Base-by-base conservation (phyloP, 1,140 invertebrate species). In the Brachionus angularis region DNA sequence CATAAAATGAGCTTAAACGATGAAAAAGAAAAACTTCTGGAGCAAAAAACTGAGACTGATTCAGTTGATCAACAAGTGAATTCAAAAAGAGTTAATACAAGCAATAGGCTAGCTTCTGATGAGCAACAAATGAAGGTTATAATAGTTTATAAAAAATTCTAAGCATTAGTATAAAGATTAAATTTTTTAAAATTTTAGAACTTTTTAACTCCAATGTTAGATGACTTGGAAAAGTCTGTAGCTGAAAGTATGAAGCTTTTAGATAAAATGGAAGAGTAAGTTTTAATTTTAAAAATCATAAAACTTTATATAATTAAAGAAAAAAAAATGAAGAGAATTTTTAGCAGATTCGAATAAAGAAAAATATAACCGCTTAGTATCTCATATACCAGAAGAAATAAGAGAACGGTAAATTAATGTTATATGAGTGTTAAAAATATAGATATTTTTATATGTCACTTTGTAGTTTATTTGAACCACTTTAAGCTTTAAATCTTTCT, bases 231-330 rank as follows among this genome's bases (percentile, higher is more conserved):
- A 23, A 34, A 58, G 25, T 31, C 53, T 39, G 18, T 58, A 10
- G 53, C 53, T n/a, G 33, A 58, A 25, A 31, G 39, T 23, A 58
- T 58, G 53, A 58, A 58, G 39, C 39, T 23, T 39, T 14, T 58
- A 10, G 53, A 58, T 21, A 25, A 39, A 58, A 58, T 58, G 18
- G 53, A 58, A 58, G 33, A 42, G 53, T 58, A 58, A 58, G 53
- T 58, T 39, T 39, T 18, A 5, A 39, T 23, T 42, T 39, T 42
- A 23, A 39, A n/a, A n/a, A n/a, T n/a, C n/a, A n/a, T 23, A 23
- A 2, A 47, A 10, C 18, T 47, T 47, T 18, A 3, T 47, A 8
- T 0, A 47, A 18, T 0, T 47, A 8, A 49, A 49, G 14, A 23
- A 10, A 23, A 2, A 49, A 49, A 52, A 52, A 29, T 52, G 49